Evolutionary conservation across 2,797 vertebrate genomes (phyloP), one percentile per base, ranked within the genome.

Genomic region (Sitta carolinensis): DNA sequence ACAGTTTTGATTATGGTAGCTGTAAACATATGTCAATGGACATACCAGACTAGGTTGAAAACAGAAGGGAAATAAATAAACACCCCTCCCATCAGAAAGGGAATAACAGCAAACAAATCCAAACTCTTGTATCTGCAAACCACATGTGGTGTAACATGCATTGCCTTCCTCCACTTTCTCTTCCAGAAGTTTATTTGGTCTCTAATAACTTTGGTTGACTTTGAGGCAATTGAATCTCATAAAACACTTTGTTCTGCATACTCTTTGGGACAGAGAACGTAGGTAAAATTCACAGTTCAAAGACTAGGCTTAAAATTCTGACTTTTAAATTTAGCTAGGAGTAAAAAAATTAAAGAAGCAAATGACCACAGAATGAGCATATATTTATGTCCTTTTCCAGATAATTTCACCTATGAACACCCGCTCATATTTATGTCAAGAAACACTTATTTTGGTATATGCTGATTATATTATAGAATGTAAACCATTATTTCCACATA

Each of bases 21-120:
- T n/a, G 11, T 18, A 27, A 3, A 52, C 16, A 34, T 16, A 61
- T 14, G 45, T 68, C 52, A 85, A 19, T 3, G 54, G 47, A 63
- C 1, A 1, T 64, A 70, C 16, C 62, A 72, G 23, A 55, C 32
- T 40, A 66, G 47, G 75, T 11, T 66, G 61, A 80, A 89, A 93
- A 32, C 69, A 84, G 26, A 84, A 82, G 27, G 55, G 84, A 87
- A 92, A 85, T 14, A 78, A 95, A 93, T 4, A 54, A 77, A 94
- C 45, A 21, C 45, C 20, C 10, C 5, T 19, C 30, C 26, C 45
- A 54, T 57, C 55, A 68, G 84, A 75, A 7, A 22, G 10, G 19
- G 19, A 90, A 29, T 50, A 75, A 78, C 40, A 81, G 7, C 42
- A 73, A 91, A 78, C 40, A 22, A 84, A 92, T 72, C 64, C 47